These are phyloP conservation scores for Azemiops feae DNA, from an alignment of 2,113 vertebrate genomes.

Conservation along the genomic window DNA sequence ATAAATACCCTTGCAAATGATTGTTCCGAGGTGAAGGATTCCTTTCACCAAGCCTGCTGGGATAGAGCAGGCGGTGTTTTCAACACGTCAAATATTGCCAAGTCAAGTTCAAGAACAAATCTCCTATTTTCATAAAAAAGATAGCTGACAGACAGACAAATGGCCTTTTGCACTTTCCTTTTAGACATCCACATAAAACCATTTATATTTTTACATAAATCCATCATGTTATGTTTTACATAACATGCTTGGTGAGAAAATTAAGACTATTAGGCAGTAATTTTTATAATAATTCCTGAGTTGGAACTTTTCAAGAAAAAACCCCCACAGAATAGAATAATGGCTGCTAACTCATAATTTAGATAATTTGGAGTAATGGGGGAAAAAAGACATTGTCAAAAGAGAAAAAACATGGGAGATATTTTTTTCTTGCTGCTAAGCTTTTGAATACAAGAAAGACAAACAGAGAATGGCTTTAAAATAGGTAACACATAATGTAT, in stretches of 20 bases:
- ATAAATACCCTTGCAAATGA: not conserved
- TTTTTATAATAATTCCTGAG: not conserved
- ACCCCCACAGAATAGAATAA: not conserved
- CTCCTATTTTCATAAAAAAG: not conserved
- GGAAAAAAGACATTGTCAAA: not conserved
- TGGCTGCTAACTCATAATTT: not conserved
- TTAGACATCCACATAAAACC: not conserved
- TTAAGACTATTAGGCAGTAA: not conserved
- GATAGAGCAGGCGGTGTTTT: not conserved
- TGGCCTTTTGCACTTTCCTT: not conserved
- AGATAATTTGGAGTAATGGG: not conserved
- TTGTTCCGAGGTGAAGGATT: not conserved
- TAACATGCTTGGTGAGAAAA: not conserved
- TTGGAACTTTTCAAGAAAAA: not conserved
- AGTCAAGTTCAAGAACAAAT: not conserved
- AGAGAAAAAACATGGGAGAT: not conserved
- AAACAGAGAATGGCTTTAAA: not conserved
- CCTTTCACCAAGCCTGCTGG: not conserved
- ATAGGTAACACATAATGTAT: not conserved
- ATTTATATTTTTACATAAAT: not conserved
- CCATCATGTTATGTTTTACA: not conserved
- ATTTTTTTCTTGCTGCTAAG: not conserved
- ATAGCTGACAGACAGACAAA: not conserved
- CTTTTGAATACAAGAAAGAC: not conserved
- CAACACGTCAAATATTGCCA: not conserved